Evolutionary conservation across 2,113 vertebrate species (phyloP), one percentile per base, ranked within the genome.

Genomic region (Saguinus midas): DNA sequence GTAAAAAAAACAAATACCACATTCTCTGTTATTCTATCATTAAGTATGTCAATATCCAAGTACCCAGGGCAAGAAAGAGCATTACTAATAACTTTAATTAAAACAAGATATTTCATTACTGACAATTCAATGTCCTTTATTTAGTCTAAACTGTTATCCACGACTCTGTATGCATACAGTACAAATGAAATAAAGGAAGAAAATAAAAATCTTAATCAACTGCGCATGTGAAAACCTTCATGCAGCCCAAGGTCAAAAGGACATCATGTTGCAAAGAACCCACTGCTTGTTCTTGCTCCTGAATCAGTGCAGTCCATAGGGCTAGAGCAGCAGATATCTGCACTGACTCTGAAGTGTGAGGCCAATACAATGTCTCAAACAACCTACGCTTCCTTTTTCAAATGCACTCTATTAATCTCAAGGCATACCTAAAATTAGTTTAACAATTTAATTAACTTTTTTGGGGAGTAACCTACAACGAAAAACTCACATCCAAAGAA

Each of bases 381-480:
- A 97, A 97, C 95, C 96, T 17, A 1, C 1, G 58, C 48, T 97
- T 97, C 84, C 88, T 90, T 98, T 96, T 92, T 91, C 98, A 97
- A 97, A 97, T 37, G 94, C 84, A 95, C 96, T 93, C 82, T 92
- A 83, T 97, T 78, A 95, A 96, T 97, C 96, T 91, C 96, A 97
- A 96, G 97, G 96, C 96, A 96, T 94, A 96, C 93, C 90, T 87
- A 90, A 97, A 98, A 97, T 90, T 97, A 98, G 95, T 91, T 98
- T 96, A 98, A 96, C 93, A 96, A n/a, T 95, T 95, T 96, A 98
- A 98, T 98, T 97, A 97, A 98, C 97, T 97, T 98, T 48, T 98
- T 97, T 97, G 97, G 97, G 97, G 97, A 97, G 84, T 93, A 96
- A 98, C 97, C 96, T 97, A 98, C 57, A 79, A 88, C 96, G 97